Evolutionary conservation across 2,113 vertebrate species (phyloP).

Genomic region (Arvicanthis niloticus): DNA sequence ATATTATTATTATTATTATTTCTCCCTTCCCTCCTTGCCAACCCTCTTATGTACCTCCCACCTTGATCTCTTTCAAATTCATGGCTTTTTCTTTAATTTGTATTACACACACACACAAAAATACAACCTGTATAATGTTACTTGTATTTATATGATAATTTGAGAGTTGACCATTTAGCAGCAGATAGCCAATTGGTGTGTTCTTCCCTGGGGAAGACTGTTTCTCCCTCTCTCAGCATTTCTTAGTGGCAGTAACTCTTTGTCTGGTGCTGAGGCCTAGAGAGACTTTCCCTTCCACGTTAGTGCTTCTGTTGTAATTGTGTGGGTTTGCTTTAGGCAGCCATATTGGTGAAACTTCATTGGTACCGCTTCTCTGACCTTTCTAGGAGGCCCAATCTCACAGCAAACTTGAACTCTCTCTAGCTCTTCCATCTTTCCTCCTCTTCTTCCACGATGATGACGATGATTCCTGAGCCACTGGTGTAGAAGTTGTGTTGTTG

Average conservation of each 20-base stretch:
- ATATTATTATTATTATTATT: not conserved
- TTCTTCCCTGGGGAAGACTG: not conserved
- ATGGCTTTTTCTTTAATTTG: not conserved
- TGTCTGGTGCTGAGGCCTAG: not conserved
- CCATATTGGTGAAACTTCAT: not conserved
- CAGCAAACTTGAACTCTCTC: not conserved
- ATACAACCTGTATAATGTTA: not conserved
- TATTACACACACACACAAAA: not conserved
- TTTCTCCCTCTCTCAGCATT: not conserved
- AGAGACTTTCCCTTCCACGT: too few species aligned
- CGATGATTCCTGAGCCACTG: too few species aligned
- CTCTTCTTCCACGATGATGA: not conserved
- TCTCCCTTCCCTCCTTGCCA: not conserved
- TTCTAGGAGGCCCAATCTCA: not conserved
- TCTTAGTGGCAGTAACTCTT: not conserved
- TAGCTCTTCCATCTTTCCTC: fast-evolving
- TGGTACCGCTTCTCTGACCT: not conserved
- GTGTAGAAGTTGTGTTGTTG: not conserved
- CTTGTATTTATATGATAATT: not conserved
- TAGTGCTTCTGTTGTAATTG: not conserved
- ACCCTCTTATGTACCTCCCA: too few species aligned
- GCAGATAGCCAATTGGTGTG: not conserved
- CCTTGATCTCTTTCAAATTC: not conserved
- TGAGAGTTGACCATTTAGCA: not conserved
- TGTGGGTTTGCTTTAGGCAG: not conserved